Evolutionary conservation across 2,888 invertebrate species (phyloP), one percentile per base, ranked within the genome.

Genomic region (Operophtera brumata): DNA sequence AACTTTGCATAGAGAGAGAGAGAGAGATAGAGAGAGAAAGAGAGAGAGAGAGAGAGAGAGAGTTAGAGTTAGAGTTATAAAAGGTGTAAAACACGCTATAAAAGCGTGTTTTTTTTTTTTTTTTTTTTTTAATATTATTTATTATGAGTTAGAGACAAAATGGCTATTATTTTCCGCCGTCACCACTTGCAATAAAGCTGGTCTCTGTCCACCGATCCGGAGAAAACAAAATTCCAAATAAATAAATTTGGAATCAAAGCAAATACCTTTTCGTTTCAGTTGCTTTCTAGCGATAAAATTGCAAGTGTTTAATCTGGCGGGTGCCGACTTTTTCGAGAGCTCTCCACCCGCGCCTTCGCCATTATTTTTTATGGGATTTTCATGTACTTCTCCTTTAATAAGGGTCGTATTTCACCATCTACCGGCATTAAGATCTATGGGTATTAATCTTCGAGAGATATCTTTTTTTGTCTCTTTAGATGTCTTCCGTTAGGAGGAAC

Each of bases 301-400:
- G n/a, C 44, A 10, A 50, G 57, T 54, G 61, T 65, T 66, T 64
- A 57, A 54, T 66, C 61, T 61, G 62, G 60, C 67, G 70, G 70
- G 69, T 69, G 66, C 62, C 61, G 62, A 59, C 58, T 64, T 67
- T 65, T 61, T 63, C 48, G 56, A 62, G 65, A 65, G 57, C 57
- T 44, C 46, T 56, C 59, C 44, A 59, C 52, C 59, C 53, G 57
- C 58, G 60, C 54, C 62, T 49, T 53, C 47, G 57, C 63, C 70
- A 70, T 73, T 77, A 73, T 65, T 70, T 20, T 78, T 78, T 77
- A 78, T 75, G 67, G 73, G 59, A 67, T 78, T 80, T 76, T 68
- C 74, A 70, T 78, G 75, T 82, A 74, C 67, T 67, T 65, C 64
- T 45, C 67, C 34, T 59, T 62, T 62, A 61, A 68, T 65, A 65